Percentiles rank a stretch among this genome's conserved stretches.
Evolutionary conservation across 2,888 invertebrate species (phyloP).

Genomic region (Nomada ferruginata): DNA sequence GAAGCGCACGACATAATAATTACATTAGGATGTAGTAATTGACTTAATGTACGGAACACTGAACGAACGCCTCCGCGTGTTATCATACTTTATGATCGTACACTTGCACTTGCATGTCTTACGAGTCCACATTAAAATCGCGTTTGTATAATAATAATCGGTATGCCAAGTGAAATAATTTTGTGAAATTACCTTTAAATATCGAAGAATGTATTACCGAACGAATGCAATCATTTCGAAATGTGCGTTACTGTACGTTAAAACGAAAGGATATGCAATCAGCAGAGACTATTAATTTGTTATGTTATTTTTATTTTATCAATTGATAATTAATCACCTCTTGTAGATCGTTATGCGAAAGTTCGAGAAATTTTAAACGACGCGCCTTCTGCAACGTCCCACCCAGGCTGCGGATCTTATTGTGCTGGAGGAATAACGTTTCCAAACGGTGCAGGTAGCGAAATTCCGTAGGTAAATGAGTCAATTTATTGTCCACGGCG

Average conservation of each 20-base stretch:
- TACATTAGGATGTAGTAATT: conserved; percentile 75
- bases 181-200: too few species aligned
- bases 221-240: neutral
- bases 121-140: neutral
- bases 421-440: conserved; percentile 90
- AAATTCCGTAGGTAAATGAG: conserved; percentile 89
- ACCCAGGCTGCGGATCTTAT: conserved; percentile 89
- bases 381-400: conserved; percentile 90
- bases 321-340: conserved; percentile 84
- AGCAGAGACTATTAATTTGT: too few species aligned
- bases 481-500: conserved; percentile 90
- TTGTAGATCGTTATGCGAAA: conserved; percentile 91
- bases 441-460: conserved; percentile 89
- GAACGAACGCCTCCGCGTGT: conserved; percentile 69
- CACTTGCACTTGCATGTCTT: conserved; percentile 44
- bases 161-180: too few species aligned
- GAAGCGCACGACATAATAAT: conserved; percentile 72
- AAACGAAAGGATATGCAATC: neutral
- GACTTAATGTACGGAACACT: conserved; percentile 75
- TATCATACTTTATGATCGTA: conserved; percentile 45
- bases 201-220: too few species aligned
- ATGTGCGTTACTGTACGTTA: neutral
- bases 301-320: neutral
- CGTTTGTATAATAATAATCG: neutral
- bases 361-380: conserved; percentile 88